These are phyloP conservation scores for Cerceris ruficornis DNA, from an alignment of 2,888 invertebrate genomes.

Conservation along the genomic window DNA sequence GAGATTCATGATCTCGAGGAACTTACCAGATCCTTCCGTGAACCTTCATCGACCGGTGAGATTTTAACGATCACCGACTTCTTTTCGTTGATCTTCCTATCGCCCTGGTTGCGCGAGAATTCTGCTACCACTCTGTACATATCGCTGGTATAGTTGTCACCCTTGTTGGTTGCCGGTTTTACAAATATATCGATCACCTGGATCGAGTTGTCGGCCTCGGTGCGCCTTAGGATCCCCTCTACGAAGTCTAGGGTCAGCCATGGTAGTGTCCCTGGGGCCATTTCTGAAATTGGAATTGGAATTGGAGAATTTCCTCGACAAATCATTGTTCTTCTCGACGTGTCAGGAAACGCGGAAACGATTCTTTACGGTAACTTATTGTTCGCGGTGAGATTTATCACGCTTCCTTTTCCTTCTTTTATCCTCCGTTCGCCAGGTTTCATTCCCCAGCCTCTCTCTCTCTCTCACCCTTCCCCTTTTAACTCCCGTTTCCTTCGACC, in stretches of 20 bases:
- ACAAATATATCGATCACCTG: conserved; percentile 67
- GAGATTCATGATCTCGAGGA: not conserved
- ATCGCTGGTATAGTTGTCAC: conserved; percentile 80
- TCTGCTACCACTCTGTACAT: conserved; percentile 72
- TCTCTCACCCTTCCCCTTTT: not conserved
- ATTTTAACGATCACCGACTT: conserved; percentile 74
- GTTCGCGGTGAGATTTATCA: conserved; percentile 66
- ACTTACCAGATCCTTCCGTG: conserved; percentile 77
- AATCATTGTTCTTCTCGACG: conserved; percentile 65
- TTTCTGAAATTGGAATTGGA: conserved; percentile 71
- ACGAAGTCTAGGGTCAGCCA: conserved; percentile 73
- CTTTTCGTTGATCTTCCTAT: conserved; percentile 62
- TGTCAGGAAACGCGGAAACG: conserved; percentile 63
- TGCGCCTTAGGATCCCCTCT: conserved; percentile 70
- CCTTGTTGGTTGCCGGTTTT: conserved; percentile 75
- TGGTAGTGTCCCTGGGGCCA: conserved; percentile 64
- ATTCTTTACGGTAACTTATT: conserved; percentile 70
- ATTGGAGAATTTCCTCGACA: conserved; percentile 69
- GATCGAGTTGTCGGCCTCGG: conserved; percentile 69
- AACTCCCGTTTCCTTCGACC: not conserved
- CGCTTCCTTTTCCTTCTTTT: conserved; percentile 31
- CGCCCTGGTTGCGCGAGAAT: conserved; percentile 51
- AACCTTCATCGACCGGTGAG: conserved; percentile 80
- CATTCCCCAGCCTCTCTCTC: conserved; percentile 1
- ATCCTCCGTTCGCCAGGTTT: not conserved